Evolutionary conservation across 2,113 vertebrate genomes (phyloP), one percentile per base, ranked within the genome.

Genomic region (Cyprinodon brontotheroides): DNA sequence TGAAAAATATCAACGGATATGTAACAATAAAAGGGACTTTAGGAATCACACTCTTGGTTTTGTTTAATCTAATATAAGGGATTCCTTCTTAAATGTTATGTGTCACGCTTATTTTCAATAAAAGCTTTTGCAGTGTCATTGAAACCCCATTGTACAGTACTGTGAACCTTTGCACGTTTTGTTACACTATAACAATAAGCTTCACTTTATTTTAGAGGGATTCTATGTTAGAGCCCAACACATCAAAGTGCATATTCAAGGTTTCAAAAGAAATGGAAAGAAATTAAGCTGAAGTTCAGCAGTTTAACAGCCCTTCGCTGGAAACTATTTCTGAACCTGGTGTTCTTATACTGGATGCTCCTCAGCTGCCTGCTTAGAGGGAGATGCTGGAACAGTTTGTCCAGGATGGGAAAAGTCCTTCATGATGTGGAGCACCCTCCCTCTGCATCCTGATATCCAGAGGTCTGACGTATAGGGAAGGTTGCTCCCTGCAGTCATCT

Each of bases 1-100:
- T 36, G 64, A 76, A 71, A 75, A 68, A 66, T 61, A 61, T 84
- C 80, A 22, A n/a, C 14, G 82, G 61, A 60, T 82, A 63, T 74
- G 61, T 61, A 86, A 63, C 57, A 3, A 38, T 62, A 61, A 62
- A 78, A 68, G 63, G 13, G 74, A 70, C 50, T 14, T 47, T 61
- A 38, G 47, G 12, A 78, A 75, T 66, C 15, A 22, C n/a, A 43
- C 68, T 67, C 78, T 82, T 78, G 67, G 8, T 47, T 50, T 10
- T 11, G 41, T 36, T 36, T 61, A 17, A 73, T 70, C 57, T 76
- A 17, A 75, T 84, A 78, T 78, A 66, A 81, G 74, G 20, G 37
- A 72, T 74, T 72, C 50, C 2, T 17, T 9, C 7, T 3, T 53
- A 57, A 50, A 50, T 53, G 3, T 53, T 70, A 22, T 57, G 11